Conservation (phyloP, 2,888 invertebrate genomes). For the Sminthurides aquaticus region DNA sequence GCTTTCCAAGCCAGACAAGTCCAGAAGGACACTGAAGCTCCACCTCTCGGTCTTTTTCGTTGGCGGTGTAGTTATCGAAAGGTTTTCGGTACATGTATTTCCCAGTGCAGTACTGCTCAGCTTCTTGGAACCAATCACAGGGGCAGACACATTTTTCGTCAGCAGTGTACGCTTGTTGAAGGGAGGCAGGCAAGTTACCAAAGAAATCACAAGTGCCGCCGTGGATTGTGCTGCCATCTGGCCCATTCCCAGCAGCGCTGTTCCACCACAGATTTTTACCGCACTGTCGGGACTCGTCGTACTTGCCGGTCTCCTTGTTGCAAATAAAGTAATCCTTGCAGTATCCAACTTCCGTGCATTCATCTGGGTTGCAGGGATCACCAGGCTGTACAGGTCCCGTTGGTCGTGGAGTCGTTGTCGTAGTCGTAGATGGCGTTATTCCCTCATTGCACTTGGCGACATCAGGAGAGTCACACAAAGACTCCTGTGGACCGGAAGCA, state of each 20-base stretch:
- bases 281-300: background rate
- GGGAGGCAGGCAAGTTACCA: background rate
- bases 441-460: conserved; percentile 6
- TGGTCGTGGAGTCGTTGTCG: background rate
- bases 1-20: background rate
- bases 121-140: conserved; percentile 13
- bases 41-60: background rate
- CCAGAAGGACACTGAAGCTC: background rate
- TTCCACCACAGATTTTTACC: background rate
- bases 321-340: conserved; percentile 6
- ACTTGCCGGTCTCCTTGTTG: background rate
- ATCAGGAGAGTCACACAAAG: conserved; percentile 9
- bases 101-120: conserved; percentile 2
- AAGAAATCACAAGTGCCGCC: conserved; percentile 16
- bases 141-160: conserved; percentile 4
- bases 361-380: background rate
- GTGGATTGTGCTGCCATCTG: background rate
- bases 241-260: background rate
- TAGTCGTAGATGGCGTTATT: conserved; percentile 2
- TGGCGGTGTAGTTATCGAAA: background rate
- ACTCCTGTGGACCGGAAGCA: background rate
- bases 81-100: conserved; percentile 1
- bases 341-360: conserved; percentile 6
- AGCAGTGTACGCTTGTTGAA: background rate
- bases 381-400: background rate